These are phyloP conservation scores for Eurystomus glaucurus DNA, from an alignment of 2,797 vertebrate genomes.

Conservation along the genomic window DNA sequence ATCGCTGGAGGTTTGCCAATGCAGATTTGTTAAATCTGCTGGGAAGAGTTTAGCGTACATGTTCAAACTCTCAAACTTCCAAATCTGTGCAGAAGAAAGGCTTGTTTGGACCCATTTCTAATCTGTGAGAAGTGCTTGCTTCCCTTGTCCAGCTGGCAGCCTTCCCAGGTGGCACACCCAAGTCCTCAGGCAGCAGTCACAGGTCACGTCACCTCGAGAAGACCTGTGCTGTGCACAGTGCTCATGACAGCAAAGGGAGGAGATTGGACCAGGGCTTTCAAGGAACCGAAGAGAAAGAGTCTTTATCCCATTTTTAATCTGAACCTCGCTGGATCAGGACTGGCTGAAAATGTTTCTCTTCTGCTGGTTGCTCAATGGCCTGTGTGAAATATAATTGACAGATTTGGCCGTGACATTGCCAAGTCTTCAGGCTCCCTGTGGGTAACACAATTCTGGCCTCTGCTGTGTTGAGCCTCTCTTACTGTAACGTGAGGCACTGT, in stretches of 20 bases:
- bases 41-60: accelerated
- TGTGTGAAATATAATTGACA: neutral
- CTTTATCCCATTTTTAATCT: neutral
- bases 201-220: neutral
- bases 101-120: neutral
- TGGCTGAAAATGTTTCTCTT: neutral
- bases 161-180: accelerated
- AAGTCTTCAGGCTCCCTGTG: constrained; percentile 1
- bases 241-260: accelerated
- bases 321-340: neutral
- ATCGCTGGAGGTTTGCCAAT: neutral
- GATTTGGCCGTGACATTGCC: accelerated
- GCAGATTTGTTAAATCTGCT: neutral
- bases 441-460: neutral
- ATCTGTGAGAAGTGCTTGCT: neutral
- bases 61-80: neutral
- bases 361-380: constrained; percentile 11
- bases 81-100: constrained; percentile 11
- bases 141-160: neutral
- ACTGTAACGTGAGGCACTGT: neutral
- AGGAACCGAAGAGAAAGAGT: neutral
- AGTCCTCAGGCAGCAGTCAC: neutral
- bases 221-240: accelerated
- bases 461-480: neutral
- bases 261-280: neutral